Evolutionary conservation across 2,888 invertebrate genomes (phyloP).

Genomic region (Agonopterix alstromeriana): DNA sequence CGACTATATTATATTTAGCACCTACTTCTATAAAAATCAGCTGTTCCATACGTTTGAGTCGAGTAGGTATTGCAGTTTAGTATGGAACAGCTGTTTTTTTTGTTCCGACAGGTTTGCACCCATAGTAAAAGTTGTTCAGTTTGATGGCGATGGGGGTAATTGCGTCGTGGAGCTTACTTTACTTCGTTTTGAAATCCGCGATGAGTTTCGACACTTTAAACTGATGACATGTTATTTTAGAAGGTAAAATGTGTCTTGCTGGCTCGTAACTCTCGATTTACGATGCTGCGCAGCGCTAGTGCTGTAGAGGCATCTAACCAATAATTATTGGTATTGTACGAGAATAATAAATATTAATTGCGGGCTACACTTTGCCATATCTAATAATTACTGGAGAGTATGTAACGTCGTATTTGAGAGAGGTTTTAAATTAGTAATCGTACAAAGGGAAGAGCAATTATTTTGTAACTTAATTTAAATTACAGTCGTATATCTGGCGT

Average conservation of each 20-base stretch:
- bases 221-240: constrained; percentile 11
- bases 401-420: no score
- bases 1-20: no score
- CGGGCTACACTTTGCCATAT: neutral
- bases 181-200: constrained; percentile 11
- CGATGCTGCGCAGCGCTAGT: neutral
- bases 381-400: neutral
- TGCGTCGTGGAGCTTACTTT: constrained; percentile 9
- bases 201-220: constrained; percentile 6
- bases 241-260: constrained; percentile 4
- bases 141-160: constrained; percentile 7
- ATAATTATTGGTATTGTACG: neutral
- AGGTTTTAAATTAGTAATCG: neutral
- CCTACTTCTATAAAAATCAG: no score
- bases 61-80: no score
- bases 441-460: neutral
- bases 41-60: no score
- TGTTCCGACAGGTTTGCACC: no score
- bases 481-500: constrained; percentile 2
- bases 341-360: neutral
- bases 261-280: constrained; percentile 7
- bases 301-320: neutral
- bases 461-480: constrained; percentile 3
- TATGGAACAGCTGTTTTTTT: no score
- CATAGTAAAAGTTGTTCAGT: no score